Base-by-base conservation (phyloP, 2,888 invertebrate genomes). In the Eurytoma adleriae region DNA sequence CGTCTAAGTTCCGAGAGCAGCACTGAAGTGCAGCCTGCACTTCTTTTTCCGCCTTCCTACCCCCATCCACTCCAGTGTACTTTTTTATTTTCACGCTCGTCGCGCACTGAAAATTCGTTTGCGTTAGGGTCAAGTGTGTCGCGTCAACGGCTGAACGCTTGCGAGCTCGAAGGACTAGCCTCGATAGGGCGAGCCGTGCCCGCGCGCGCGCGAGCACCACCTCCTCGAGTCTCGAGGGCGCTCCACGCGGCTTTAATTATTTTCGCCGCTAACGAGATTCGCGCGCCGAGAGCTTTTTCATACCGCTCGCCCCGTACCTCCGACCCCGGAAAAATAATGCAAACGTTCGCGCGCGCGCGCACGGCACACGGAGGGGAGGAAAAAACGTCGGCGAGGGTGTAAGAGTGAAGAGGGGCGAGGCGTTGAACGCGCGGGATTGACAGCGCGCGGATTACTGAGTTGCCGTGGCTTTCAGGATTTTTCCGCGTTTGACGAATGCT, bases 221-320 rank as follows among this genome's bases (percentile, higher is more conserved):
- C 75, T 78, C 68, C 62, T 78, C 75, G 79, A 66, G 62, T 69
- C 67, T 82, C 75, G 78, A 82, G 82, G 66, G 61, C 54, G 52
- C 82, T 78, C 54, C 64, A 82, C 4, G 40, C 40, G 40, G 82
- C 72, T 82, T 82, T 82, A 82, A 82, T 82, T 82, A 82, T 82
- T 82, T 82, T 82, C 78, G 64, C 75, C 78, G 80, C 78, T 80
- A 82, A 82, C 82, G 80, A 82, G 82, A 73, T 78, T 82, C 82
- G 75, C 66, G 52, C 67, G 57, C 10, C 52, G 54, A 40, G 40
- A 40, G 40, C 40, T 40, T 40, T 40, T 40, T 40, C 10, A 59
- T 40, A 64, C 20, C 5, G 61, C 14, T 14, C 14, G 10, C 16
- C 16, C 0, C 3, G 66, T 48, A 14, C 1, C 13, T 16, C 20